These are phyloP conservation scores for Zaprionus africanus DNA, from an alignment of 1,140 invertebrate genomes.

Conservation along the genomic window DNA sequence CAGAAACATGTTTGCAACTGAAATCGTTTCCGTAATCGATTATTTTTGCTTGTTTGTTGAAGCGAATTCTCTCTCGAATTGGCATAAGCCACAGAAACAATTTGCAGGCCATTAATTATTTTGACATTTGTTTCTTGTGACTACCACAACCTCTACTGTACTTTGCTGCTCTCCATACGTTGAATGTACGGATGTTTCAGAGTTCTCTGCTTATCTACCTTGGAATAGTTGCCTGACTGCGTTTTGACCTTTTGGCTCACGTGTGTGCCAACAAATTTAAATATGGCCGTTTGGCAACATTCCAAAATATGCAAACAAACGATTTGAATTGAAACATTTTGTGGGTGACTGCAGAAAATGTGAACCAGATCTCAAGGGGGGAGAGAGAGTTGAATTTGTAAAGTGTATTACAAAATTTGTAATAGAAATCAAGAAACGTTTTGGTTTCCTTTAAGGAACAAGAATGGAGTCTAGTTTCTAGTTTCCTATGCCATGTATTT, in stretches of 20 bases:
- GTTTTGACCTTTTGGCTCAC: constrained; percentile 6
- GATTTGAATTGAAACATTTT: constrained; percentile 14
- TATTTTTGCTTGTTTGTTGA: not conserved
- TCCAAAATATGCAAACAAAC: constrained; percentile 35
- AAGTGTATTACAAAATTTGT: not conserved
- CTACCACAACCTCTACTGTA: not conserved
- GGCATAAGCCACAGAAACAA: constrained; percentile 54
- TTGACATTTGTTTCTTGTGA: constrained; percentile 52
- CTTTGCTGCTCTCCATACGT: not conserved
- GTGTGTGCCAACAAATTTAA: constrained; percentile 56
- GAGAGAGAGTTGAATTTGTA: not conserved
- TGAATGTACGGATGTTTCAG: constrained; percentile 1
- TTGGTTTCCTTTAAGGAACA: no score
- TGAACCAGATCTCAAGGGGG: not conserved
- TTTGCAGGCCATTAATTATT: constrained; percentile 73
- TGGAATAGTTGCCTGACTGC: not conserved
- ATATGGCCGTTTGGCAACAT: constrained; percentile 32
- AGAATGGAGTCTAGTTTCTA: no score
- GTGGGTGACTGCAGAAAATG: not conserved
- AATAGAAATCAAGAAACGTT: no score
- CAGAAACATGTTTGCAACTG: not conserved
- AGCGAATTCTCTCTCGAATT: constrained; percentile 26
- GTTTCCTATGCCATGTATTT: no score
- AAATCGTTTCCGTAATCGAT: not conserved
- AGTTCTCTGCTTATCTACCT: constrained; percentile 54